phyloP scores from a whole-genome alignment of 1,140 invertebrate genomes.

The Zaprionus lachaisei region DNA sequence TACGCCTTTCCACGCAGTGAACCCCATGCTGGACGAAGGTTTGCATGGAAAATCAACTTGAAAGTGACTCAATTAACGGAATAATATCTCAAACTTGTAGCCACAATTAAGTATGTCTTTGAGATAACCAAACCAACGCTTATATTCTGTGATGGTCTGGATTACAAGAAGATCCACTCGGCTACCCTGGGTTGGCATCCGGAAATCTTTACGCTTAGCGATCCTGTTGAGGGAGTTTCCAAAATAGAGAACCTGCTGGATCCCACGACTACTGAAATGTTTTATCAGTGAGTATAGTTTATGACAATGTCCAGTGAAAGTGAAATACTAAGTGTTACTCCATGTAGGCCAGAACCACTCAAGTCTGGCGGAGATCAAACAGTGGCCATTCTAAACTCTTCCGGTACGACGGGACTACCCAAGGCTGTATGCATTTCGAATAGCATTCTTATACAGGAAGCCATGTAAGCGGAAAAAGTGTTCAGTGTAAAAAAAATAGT shows the following conservation, averaged over 20 bases:
- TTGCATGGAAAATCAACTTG: not conserved
- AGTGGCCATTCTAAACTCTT: conserved; percentile 85
- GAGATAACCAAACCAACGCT: conserved; percentile 64
- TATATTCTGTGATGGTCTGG: conserved; percentile 71
- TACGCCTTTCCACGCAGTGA: conserved; percentile 67
- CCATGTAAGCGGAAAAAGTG: conserved; percentile 42
- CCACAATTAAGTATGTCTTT: conserved; percentile 61
- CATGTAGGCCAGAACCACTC: conserved; percentile 56
- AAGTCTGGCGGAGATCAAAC: conserved; percentile 65
- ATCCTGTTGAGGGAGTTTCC: conserved; percentile 56
- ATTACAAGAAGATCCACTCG: conserved; percentile 65
- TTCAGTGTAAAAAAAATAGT: not conserved
- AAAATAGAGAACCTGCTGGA: conserved; percentile 66
- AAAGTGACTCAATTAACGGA: not conserved
- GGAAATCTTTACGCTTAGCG: conserved; percentile 62
- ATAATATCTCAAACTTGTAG: conserved; percentile 15
- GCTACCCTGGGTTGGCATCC: conserved; percentile 62
- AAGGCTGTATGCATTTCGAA: conserved; percentile 92
- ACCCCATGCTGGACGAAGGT: conserved; percentile 68
- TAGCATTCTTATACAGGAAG: conserved; percentile 58
- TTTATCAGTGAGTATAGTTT: conserved; percentile 61
- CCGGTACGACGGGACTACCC: conserved; percentile 91
- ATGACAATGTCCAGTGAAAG: not conserved
- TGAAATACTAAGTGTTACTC: not conserved
- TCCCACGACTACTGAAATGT: conserved; percentile 57